Conservation (phyloP, 2,888 invertebrate species). For the Arenicola marina region DNA sequence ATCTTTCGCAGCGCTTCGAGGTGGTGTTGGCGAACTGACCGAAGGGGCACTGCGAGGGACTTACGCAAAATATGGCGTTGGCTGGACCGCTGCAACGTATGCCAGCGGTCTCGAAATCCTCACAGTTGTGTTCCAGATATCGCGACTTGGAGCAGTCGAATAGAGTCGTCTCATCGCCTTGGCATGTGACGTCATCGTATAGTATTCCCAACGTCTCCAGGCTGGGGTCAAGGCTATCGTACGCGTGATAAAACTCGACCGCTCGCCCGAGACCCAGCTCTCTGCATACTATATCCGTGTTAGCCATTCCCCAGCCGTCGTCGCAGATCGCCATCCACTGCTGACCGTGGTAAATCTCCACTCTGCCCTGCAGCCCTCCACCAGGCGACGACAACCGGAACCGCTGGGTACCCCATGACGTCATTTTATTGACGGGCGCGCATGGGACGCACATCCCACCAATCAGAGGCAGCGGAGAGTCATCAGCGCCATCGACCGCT, state of each 20-base stretch:
- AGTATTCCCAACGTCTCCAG: not conserved
- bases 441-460: constrained; percentile 5
- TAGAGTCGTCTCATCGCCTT: not conserved
- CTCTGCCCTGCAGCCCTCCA: not conserved
- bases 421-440: not conserved
- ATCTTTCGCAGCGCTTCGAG: not conserved
- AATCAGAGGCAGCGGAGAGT: not conserved
- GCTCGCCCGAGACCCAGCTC: constrained; percentile 22
- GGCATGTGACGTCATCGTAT: not conserved
- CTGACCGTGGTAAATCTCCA: not conserved
- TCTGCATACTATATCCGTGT: constrained; percentile 20
- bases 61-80: not conserved
- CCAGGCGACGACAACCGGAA: not conserved
- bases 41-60: not conserved
- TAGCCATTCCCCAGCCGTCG: not conserved
- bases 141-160: not conserved
- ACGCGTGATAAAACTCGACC: not conserved
- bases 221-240: not conserved
- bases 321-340: not conserved
- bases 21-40: constrained; percentile 4
- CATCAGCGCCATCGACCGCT: not conserved
- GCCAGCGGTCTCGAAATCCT: not conserved
- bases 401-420: not conserved
- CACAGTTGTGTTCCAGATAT: not conserved
- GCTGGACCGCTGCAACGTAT: not conserved